Conservation (phyloP, 2,113 vertebrate genomes). For the Pteropus alecto region DNA sequence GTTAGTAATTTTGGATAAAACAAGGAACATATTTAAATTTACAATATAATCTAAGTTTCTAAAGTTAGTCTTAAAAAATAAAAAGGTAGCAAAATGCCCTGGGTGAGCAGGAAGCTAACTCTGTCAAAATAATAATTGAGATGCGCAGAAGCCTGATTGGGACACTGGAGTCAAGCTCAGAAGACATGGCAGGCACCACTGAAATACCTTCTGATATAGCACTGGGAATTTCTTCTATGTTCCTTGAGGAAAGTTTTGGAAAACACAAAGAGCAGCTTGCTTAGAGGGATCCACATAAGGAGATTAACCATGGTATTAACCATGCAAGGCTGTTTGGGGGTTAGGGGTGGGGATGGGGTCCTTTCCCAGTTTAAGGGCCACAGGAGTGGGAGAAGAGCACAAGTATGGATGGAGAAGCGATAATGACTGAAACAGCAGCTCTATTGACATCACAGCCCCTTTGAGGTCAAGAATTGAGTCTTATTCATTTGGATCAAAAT, state of each 20-base stretch:
- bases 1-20: neutral
- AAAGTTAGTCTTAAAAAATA: neutral
- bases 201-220: neutral
- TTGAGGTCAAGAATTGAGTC: neutral
- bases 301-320: neutral
- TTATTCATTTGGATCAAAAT: neutral
- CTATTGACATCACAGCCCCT: neutral
- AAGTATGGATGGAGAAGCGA: neutral
- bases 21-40: neutral
- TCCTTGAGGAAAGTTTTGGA: neutral
- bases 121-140: too few relatives aligned
- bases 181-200: neutral
- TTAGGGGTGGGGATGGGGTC: too few relatives aligned
- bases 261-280: neutral
- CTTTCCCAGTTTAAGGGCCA: neutral
- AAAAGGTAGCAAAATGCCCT: neutral
- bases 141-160: neutral
- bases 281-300: neutral
- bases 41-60: neutral
- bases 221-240: neutral
- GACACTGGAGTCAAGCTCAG: too few relatives aligned
- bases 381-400: neutral
- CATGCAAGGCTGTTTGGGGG: neutral
- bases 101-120: neutral
- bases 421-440: neutral